phyloP scores from a whole-genome alignment of 2,797 vertebrate genomes.

The Phataginus tricuspis region DNA sequence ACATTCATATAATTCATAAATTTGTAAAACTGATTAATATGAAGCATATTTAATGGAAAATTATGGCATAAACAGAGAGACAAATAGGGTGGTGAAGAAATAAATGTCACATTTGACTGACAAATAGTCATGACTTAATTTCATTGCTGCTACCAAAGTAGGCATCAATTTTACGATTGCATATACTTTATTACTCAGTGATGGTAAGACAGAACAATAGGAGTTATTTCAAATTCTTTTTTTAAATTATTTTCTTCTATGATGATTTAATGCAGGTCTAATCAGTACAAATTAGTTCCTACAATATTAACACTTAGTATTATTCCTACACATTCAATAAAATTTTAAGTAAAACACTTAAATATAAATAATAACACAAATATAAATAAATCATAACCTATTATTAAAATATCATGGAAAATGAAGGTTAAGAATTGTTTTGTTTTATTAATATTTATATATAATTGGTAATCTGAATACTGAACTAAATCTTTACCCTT shows the following conservation, averaged over 20 bases:
- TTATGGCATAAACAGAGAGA: not conserved
- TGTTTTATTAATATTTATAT: constrained; percentile 42
- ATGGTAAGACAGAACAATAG: not conserved
- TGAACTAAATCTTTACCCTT: not conserved
- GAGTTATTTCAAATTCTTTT: not conserved
- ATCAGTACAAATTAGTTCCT: constrained; percentile 26
- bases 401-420: constrained; percentile 63
- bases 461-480: not conserved
- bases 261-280: not conserved
- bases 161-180: not conserved
- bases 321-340: constrained; percentile 49
- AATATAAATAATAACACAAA: constrained; percentile 48
- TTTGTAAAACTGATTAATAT: not conserved
- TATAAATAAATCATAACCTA: constrained; percentile 20
- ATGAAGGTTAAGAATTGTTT: not conserved
- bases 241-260: not conserved
- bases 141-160: not conserved
- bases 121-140: not conserved
- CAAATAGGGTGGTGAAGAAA: not conserved
- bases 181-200: not conserved
- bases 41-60: not conserved
- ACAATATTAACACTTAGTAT: constrained; percentile 19
- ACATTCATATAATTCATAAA: not conserved
- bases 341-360: constrained; percentile 36
- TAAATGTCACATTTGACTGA: not conserved